Conservation (phyloP, 2,888 invertebrate species). For the Dorcus parallelipipedus region DNA sequence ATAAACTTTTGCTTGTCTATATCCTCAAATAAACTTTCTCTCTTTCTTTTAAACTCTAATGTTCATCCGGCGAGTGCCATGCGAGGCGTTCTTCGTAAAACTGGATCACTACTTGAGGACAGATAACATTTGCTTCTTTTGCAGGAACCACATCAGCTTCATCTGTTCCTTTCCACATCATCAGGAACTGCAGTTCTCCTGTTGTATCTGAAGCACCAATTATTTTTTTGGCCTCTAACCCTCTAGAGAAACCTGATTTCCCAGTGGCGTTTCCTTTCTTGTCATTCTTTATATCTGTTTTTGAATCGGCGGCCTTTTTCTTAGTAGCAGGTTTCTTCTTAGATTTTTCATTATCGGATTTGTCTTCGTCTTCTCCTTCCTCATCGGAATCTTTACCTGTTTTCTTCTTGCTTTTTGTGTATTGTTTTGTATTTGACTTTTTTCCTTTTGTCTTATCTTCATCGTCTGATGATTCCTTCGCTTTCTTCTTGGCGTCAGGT, state of each 20-base stretch:
- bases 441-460: constrained; percentile 44
- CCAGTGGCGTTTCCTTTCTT: constrained; percentile 16
- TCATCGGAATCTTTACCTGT: constrained; percentile 10
- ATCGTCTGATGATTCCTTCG: constrained; percentile 7
- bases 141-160: constrained; percentile 94
- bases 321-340: no score
- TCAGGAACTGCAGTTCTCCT: constrained; percentile 84
- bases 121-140: constrained; percentile 82
- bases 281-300: constrained; percentile 10
- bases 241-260: constrained; percentile 73
- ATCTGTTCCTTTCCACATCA: constrained; percentile 93
- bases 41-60: constrained; percentile 25
- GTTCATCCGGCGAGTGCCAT: constrained; percentile 78
- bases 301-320: constrained; percentile 8
- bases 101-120: constrained; percentile 92
- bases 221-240: constrained; percentile 80
- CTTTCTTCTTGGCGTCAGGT: constrained; percentile 19
- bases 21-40: no score
- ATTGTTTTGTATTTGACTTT: constrained; percentile 21
- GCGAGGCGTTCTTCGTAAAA: constrained; percentile 95
- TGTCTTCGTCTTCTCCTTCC: constrained; percentile 16
- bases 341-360: constrained; percentile 15
- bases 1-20: neutral
- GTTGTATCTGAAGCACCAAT: constrained; percentile 79
- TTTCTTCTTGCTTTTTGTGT: constrained; percentile 10